A percentile compares a stretch with the other conserved stretches of the same genome.
These are phyloP conservation scores for Brachionus asplanchnoidis DNA, from an alignment of 1,140 invertebrate species.

Conservation along the genomic window DNA sequence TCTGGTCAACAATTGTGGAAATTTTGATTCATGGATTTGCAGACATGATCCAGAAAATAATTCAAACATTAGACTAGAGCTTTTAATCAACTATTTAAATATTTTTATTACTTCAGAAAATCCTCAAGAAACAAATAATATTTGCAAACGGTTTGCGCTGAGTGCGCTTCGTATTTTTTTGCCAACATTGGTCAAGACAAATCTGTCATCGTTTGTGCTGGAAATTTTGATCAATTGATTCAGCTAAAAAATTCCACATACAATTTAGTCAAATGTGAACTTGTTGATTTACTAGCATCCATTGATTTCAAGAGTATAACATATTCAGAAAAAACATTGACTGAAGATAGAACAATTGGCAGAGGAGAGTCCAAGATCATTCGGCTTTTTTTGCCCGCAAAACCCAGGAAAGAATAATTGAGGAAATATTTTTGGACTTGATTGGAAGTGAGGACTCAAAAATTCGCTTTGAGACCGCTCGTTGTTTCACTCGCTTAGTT, in stretches of 20 bases:
- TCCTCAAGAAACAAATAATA: constrained; percentile 24
- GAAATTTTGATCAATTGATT: constrained; percentile 24
- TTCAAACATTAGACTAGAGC: neutral
- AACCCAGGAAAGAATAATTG: constrained; percentile 63
- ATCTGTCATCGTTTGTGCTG: neutral
- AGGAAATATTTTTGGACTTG: constrained; percentile 63
- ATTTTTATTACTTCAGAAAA: neutral
- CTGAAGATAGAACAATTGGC: constrained; percentile 43
- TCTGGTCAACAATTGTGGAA: constrained; percentile 45
- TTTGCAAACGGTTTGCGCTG: constrained; percentile 12
- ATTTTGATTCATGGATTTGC: constrained; percentile 53
- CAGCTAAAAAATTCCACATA: constrained; percentile 18
- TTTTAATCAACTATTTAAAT: neutral
- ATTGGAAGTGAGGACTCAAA: constrained; percentile 71
- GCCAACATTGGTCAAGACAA: constrained; percentile 4
- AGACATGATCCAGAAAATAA: constrained; percentile 56
- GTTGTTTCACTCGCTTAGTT: constrained; percentile 66
- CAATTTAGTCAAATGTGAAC: constrained; percentile 57
- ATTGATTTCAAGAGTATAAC: constrained; percentile 60
- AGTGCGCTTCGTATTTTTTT: constrained; percentile 16
- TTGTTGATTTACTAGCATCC: constrained; percentile 63
- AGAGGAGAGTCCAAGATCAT: constrained; percentile 46
- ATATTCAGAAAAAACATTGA: constrained; percentile 51
- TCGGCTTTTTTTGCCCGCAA: constrained; percentile 17
- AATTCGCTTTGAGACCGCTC: constrained; percentile 68